Base-by-base conservation (phyloP, 1,140 invertebrate genomes). In the Drosophila parvula region DNA sequence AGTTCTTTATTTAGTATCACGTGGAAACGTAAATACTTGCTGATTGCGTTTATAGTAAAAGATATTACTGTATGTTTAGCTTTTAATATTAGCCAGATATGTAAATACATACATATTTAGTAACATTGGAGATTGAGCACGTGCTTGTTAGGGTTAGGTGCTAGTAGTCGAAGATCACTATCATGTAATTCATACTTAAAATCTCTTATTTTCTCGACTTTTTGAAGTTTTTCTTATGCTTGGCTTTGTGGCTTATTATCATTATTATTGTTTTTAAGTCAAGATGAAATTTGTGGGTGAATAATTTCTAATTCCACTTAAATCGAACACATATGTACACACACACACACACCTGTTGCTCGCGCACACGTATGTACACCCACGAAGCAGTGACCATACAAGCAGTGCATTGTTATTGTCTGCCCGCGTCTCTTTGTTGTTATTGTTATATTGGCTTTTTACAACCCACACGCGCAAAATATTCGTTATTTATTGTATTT, bases 401-500 rank as follows among this genome's bases (percentile, higher is more conserved):
- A 75, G 50, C 41, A 41, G 48, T 79, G 76, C 69, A 79, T 83
- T 79, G 74, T 74, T 68, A 41, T 57, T 59, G 57, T 60, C 51
- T 28, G 47, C 16, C 57, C 10, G 44, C 32, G 30, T 56, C 47
- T 62, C 55, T 43, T 63, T 65, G 41, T 69, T 69, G 70, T 56
- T 71, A 16, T 79, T 78, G 38, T 60, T 38, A 51, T 71, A 78
- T 60, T 78, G 76, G 61, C 61, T 59, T 74, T 74, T 79, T 83
- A 59, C 80, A 79, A 59, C 76, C 76, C 76, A 78, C 81, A 78
- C 79, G 56, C 63, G 63, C 78, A 71, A 71, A 62, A 55, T 69
- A 81, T 62, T 75, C 78, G 60, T 79, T 83, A 83, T 83, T 83
- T 83, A 83, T 83, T 82, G 51, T 70, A 68, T 70, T 70, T 68